Base-by-base conservation (phyloP, 2,888 invertebrate genomes). In the Trilocha varians region DNA sequence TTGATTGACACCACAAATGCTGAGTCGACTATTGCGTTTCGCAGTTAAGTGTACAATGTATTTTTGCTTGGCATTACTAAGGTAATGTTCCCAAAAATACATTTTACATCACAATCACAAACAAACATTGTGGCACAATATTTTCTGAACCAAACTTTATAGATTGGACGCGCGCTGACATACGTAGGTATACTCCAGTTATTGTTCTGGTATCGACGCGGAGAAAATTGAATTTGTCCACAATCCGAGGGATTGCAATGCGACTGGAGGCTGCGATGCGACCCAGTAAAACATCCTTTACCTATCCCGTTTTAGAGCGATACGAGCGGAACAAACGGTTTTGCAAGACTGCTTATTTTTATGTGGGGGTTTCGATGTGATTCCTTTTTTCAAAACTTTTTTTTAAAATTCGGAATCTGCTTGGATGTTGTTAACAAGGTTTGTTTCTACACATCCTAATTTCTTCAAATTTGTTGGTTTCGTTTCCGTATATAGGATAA, bases 191-290 rank as follows among this genome's bases (percentile, higher is more conserved):
- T n/a, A 36, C 14, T n/a, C 33, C 18, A 18, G 62, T 64, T 69
- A 66, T 71, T 78, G 74, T 72, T 68, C 69, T 65, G 70, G 72
- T 78, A 78, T 80, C 72, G 74, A 62, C 63, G 64, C 56, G 53
- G 71, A 65, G 74, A 74, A 78, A 82, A 83, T 83, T 82, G 82
- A 79, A 83, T 82, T 74, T 72, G 77, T 76, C 76, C 74, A 74
- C 78, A 80, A 78, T 75, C 77, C 76, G 65, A 60, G 52, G 65
- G 66, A 74, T 75, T 73, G 71, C 57, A 65, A 58, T 65, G 66
- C 64, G 67, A 65, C 60, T 60, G 11, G 25, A 25, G 25, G 25
- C 25, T 61, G 63, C 57, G 42, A 60, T 65, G 58, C 65, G 59
- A 64, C 67, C 67, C 64, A 58, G 70, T 72, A 73, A 50, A 49